phyloP scores from a whole-genome alignment of 2,888 invertebrate species.

The Psylliodes chrysocephalus region DNA sequence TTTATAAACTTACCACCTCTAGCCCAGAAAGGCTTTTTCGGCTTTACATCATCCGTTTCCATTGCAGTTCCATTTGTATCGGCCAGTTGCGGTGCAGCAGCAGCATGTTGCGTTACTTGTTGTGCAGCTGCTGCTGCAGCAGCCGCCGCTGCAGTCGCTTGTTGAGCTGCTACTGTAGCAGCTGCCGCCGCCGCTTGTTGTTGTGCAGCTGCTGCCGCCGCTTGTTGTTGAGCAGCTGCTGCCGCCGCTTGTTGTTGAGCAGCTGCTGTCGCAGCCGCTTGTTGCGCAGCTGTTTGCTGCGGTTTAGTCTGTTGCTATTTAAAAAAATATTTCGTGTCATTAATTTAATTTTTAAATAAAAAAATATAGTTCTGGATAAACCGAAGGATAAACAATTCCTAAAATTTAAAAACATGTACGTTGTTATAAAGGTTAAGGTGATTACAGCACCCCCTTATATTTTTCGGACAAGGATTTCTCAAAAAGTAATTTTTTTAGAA shows the following conservation, averaged over 20 bases:
- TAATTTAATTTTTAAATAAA: no score
- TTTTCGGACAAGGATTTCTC: no score
- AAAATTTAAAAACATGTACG: no score
- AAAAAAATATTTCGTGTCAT: no score
- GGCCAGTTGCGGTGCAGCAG: neutral
- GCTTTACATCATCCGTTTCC: conserved; percentile 29
- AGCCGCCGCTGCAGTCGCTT: no score
- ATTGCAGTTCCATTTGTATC: conserved; percentile 17
- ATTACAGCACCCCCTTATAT: no score
- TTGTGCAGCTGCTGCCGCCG: neutral
- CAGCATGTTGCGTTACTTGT: neutral
- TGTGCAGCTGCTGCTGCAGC: neutral
- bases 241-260: neutral
- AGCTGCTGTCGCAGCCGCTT: conserved; percentile 32
- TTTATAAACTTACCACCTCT: conserved; percentile 25
- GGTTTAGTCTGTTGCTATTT: conserved; percentile 1
- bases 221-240: conserved; percentile 7
- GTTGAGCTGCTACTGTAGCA: no score
- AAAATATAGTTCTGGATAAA: no score
- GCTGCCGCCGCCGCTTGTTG: neutral
- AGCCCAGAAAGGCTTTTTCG: conserved; percentile 34
- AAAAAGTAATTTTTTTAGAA: no score
- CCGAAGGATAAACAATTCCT: no score
- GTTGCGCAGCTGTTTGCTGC: conserved; percentile 29
- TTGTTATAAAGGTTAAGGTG: no score